Evolutionary conservation across 2,113 vertebrate species (phyloP).

Genomic region (Apus apus): DNA sequence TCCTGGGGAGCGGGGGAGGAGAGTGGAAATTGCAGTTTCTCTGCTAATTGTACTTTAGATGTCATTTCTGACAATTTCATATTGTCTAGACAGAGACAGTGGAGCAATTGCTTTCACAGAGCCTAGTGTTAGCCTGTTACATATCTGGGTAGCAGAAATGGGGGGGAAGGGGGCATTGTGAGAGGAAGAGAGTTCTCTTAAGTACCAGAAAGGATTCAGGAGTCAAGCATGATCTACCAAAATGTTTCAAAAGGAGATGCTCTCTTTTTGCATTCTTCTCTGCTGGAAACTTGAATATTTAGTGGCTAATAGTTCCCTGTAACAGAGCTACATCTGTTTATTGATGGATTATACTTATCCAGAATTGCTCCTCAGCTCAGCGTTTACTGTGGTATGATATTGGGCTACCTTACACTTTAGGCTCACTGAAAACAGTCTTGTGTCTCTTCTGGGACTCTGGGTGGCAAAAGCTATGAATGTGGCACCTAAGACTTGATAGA

Average conservation of each 20-base stretch:
- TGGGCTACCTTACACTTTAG: neutral
- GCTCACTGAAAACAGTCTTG: neutral
- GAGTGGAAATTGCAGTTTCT: conserved; percentile 76
- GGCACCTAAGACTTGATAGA: neutral
- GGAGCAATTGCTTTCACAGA: conserved; percentile 64
- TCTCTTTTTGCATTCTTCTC: neutral
- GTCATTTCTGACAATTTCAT: conserved; percentile 77
- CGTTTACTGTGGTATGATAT: neutral
- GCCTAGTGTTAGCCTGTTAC: conserved; percentile 60
- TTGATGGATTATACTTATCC: neutral
- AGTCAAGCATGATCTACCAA: neutral
- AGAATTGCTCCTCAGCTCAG: neutral
- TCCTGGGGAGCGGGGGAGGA: conserved; percentile 60
- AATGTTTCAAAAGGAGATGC: neutral
- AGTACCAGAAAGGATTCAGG: neutral
- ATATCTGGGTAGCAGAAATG: conserved; percentile 51
- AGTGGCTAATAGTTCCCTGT: neutral
- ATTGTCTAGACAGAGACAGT: conserved; percentile 78
- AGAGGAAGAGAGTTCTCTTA: neutral
- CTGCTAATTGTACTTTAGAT: conserved; percentile 77
- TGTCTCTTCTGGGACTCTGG: neutral
- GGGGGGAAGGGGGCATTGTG: neutral
- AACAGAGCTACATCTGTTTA: neutral
- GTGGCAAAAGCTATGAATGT: neutral
- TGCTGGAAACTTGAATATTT: neutral